Evolutionary conservation across 2,888 invertebrate species (phyloP).

Genomic region (Chymomyza caudatula): DNA sequence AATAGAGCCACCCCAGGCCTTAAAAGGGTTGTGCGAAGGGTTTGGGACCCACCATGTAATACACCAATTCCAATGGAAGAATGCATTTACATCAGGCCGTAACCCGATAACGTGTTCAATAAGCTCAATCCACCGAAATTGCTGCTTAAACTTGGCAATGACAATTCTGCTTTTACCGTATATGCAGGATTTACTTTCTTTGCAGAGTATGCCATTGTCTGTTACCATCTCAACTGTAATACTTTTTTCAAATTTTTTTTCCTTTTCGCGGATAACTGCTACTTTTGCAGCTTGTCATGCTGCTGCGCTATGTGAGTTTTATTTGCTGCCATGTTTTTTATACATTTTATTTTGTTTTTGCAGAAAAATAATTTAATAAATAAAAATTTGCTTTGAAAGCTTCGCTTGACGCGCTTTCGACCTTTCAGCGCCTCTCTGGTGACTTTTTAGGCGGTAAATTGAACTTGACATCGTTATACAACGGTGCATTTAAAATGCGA

Average conservation of each 20-base stretch:
- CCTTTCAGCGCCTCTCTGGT: neutral
- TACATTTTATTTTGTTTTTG: conserved; percentile 4
- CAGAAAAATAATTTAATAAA: conserved; percentile 47
- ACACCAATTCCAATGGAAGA: too few species aligned
- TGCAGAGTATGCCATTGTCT: too few species aligned
- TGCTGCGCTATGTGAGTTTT: neutral
- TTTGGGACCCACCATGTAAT: neutral
- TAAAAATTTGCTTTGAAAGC: conserved; percentile 56
- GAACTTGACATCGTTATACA: conserved; percentile 12
- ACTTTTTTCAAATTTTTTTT: conserved; percentile 17
- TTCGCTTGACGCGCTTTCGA: conserved; percentile 4
- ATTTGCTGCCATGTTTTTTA: conserved; percentile 2
- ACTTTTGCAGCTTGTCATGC: neutral
- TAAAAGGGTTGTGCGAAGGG: too few species aligned
- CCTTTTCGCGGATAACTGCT: neutral
- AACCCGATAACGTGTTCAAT: too few species aligned
- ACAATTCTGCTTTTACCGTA: too few species aligned
- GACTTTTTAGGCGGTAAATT: conserved; percentile 13
- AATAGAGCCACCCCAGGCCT: too few species aligned
- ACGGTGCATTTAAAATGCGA: conserved; percentile 4
- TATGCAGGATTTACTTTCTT: too few species aligned
- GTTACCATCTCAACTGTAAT: too few species aligned
- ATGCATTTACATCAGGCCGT: too few species aligned
- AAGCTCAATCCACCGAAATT: too few species aligned
- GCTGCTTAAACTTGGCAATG: too few species aligned